Conservation (phyloP, 2,797 vertebrate species). For the Cossypha heuglini region DNA sequence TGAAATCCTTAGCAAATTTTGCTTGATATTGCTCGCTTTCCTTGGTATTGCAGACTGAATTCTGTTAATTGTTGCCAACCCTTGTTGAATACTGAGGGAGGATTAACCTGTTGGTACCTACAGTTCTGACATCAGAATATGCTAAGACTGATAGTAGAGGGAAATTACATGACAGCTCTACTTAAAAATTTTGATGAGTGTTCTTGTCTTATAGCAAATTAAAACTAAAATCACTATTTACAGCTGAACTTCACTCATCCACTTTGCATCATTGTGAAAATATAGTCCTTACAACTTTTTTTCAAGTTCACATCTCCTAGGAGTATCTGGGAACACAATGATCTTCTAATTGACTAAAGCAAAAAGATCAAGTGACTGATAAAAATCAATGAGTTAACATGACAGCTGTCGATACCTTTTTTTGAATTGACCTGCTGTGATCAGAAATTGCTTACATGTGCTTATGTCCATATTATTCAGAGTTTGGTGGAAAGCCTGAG, state of each 20-base stretch:
- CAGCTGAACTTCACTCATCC: not conserved
- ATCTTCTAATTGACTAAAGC: not conserved
- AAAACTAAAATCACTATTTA: not conserved
- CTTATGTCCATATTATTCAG: not conserved
- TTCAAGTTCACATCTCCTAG: not conserved
- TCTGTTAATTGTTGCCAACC: constrained; percentile 3
- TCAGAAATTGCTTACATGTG: not conserved
- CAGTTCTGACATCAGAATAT: not conserved
- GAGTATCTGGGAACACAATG: not conserved
- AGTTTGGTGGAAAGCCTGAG: not conserved
- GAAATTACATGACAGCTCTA: not conserved
- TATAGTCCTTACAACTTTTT: not conserved
- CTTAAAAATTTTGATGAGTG: not conserved
- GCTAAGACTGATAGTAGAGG: not conserved
- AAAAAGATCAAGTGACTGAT: not conserved
- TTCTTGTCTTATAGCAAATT: not conserved
- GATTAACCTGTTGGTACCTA: constrained; percentile 28
- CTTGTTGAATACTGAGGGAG: not conserved
- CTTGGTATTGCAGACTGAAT: not conserved
- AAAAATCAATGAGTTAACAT: not conserved
- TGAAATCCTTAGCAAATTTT: not conserved
- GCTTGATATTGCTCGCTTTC: not conserved
- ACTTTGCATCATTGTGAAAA: not conserved
- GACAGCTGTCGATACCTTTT: not conserved
- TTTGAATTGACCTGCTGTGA: not conserved